Evolutionary conservation across 2,888 invertebrate species (phyloP), one percentile per base, ranked within the genome.

Genomic region (Campoplex capitator): DNA sequence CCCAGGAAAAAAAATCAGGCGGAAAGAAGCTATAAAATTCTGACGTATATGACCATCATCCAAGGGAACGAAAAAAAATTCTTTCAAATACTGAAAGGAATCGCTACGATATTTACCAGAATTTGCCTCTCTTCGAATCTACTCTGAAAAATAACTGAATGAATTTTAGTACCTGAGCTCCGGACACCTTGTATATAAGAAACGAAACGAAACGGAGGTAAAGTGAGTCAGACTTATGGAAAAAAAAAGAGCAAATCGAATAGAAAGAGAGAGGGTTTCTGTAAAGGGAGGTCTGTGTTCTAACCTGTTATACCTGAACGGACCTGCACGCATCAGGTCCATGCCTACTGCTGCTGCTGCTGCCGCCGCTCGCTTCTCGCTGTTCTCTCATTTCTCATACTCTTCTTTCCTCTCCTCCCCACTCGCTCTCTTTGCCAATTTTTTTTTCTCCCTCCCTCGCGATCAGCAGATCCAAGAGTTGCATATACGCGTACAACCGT

Each of bases 271-370:
- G 87, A 75, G 73, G 70, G 83, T 89, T 91, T 91, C 91, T 91
- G 89, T 90, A 91, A 93, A 92, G 92, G 91, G 91, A 92, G 90
- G 89, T 90, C 88, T 88, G 76, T 86, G 76, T 86, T 80, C 91
- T 91, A 93, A 92, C 93, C 93, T 93, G 93, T 93, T 93, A 92
- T 93, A 92, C 91, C 92, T 92, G 92, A 91, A 91, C 88, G 90
- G 91, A 91, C 90, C 92, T 89, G 91, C 91, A 91, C 91, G 89
- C 89, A 90, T 88, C 88, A 86, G 87, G 88, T 89, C 88, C 82
- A 78, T 88, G 88, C 85, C 88, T 87, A 89, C 78, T 79, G 84
- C 84, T 68, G n/a, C 51, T 48, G 67, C 83, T 76, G 76, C 71
- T 65, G 42, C 84, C 58, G 65, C 58, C 58, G 58, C 76, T 83